These are phyloP conservation scores for Battus philenor DNA, from an alignment of 1,140 invertebrate species.

Conservation along the genomic window DNA sequence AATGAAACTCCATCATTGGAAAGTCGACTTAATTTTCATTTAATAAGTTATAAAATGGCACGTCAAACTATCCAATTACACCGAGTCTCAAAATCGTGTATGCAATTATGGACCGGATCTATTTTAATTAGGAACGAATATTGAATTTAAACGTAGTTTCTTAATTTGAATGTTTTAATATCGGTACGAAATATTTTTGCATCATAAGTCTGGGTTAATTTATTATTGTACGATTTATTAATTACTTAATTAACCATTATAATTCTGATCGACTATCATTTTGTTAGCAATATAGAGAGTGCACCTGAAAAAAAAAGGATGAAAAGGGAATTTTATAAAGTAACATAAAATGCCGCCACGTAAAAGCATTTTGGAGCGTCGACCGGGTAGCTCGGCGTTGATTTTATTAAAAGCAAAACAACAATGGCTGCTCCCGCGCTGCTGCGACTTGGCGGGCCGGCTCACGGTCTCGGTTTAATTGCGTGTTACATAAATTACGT, in stretches of 20 bases:
- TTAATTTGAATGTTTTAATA: slow-evolving; percentile 16
- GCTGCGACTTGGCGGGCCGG: slow-evolving; percentile 26
- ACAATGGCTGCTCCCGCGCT: slow-evolving; percentile 22
- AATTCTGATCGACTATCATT: background rate
- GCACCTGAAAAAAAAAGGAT: background rate
- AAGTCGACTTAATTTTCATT: background rate
- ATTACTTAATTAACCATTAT: background rate
- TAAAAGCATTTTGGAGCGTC: slow-evolving; percentile 1
- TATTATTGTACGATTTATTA: too few relatives aligned
- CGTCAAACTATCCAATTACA: slow-evolving; percentile 9
- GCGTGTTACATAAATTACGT: slow-evolving; percentile 70
- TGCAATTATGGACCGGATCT: slow-evolving; percentile 18
- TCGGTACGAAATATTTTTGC: background rate
- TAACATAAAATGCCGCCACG: background rate
- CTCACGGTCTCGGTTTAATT: slow-evolving; percentile 73
- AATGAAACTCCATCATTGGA: background rate
- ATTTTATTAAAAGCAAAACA: slow-evolving; percentile 21
- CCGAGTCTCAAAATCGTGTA: slow-evolving; percentile 16
- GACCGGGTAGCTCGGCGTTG: background rate
- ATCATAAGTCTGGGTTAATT: background rate
- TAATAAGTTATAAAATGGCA: background rate
- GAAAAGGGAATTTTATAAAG: slow-evolving; percentile 1
- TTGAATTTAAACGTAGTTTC: slow-evolving; percentile 11
- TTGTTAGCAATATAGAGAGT: slow-evolving; percentile 12
- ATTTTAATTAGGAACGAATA: slow-evolving; percentile 18